phyloP scores from a whole-genome alignment of 2,113 vertebrate species.

The Dasyornis broadbenti region DNA sequence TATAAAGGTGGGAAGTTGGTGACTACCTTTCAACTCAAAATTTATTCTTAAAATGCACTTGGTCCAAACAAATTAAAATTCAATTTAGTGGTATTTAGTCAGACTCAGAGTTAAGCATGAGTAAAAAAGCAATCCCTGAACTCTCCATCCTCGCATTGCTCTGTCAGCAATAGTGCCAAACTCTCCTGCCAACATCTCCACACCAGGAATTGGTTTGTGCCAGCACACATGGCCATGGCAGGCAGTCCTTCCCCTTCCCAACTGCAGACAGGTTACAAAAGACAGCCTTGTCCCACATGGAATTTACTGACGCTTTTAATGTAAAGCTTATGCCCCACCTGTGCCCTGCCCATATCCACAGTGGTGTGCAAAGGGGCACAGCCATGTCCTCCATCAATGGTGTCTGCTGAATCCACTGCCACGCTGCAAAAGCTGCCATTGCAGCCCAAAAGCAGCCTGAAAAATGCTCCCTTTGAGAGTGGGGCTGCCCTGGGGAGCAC shows the following conservation, averaged over 20 bases:
- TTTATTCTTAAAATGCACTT: neutral
- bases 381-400: accelerated
- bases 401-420: neutral
- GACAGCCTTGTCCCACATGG: neutral
- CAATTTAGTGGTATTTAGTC: neutral
- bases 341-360: neutral
- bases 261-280: neutral
- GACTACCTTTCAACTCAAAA: neutral
- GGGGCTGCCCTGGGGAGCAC: neutral
- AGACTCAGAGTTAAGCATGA: neutral
- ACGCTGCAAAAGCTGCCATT: neutral
- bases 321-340: neutral
- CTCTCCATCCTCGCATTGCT: neutral
- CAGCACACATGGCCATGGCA: neutral
- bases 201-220: neutral
- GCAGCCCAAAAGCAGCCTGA: neutral
- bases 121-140: neutral
- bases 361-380: neutral
- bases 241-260: neutral
- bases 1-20: neutral
- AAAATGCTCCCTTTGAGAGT: neutral
- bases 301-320: neutral
- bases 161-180: accelerated
- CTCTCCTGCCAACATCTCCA: neutral
- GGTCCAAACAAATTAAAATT: neutral